Percentiles rank a stretch among this genome's conserved stretches.
These are phyloP conservation scores for Hirtodrosophila confusa DNA, from an alignment of 2,888 invertebrate species.

Conservation along the genomic window DNA sequence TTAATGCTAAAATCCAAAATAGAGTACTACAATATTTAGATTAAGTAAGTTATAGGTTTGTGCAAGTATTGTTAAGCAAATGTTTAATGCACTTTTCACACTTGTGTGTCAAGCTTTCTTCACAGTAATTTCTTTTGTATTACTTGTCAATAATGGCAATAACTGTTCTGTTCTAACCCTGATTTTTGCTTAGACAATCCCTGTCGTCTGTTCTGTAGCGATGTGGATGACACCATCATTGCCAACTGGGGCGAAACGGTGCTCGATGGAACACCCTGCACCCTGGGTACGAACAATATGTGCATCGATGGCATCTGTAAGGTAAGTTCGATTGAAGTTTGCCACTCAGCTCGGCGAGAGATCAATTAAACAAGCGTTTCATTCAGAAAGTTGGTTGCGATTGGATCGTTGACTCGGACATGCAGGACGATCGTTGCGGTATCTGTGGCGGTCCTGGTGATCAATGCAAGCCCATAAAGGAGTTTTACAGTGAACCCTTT, in stretches of 20 bases:
- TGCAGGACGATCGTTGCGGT: constrained; percentile 93
- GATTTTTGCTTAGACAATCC: constrained; percentile 86
- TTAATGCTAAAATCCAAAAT: too few species aligned
- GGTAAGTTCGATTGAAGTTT: constrained; percentile 84
- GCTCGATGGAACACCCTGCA: constrained; percentile 94
- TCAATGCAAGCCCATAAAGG: constrained; percentile 89
- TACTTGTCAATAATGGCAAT: too few species aligned
- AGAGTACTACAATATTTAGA: too few species aligned
- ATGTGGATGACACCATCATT: constrained; percentile 89
- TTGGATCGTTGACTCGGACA: constrained; percentile 92
- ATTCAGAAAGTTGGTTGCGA: constrained; percentile 95
- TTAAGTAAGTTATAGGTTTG: too few species aligned
- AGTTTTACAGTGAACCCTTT: constrained; percentile 84
- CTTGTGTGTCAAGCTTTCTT: too few species aligned
- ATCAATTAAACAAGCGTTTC: constrained; percentile 80
- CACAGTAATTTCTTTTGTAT: too few species aligned
- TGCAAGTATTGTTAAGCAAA: too few species aligned
- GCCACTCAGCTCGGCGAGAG: constrained; percentile 27
- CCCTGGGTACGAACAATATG: constrained; percentile 91
- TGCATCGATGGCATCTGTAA: constrained; percentile 91
- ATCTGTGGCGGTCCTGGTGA: constrained; percentile 93
- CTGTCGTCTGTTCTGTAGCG: constrained; percentile 93
- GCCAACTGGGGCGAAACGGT: constrained; percentile 91
- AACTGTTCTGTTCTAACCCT: too few species aligned
- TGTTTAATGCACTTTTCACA: too few species aligned